Evolutionary conservation across 2,797 vertebrate genomes (phyloP).

Genomic region (Cheirogaleus major): DNA sequence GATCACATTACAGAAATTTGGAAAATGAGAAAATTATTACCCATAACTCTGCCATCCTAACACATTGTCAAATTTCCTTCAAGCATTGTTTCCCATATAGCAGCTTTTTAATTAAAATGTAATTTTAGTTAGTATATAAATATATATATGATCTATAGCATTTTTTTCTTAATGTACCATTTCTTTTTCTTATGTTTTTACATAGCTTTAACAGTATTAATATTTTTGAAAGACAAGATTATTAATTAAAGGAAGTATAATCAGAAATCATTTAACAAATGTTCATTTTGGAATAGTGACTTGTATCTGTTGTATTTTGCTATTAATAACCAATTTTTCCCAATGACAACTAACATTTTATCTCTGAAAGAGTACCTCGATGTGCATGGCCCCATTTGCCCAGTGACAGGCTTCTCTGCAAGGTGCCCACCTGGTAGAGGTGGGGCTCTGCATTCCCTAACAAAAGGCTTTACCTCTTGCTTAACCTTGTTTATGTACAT

Average conservation of each 20-base stretch:
- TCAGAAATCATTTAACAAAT: constrained; percentile 30
- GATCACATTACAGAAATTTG: not conserved
- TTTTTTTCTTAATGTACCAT: not conserved
- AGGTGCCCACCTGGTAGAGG: not conserved
- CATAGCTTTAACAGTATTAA: not conserved
- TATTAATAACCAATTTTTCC: not conserved
- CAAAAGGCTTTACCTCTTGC: not conserved
- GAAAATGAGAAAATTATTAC: not conserved
- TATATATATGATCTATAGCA: not conserved
- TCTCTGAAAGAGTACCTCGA: not conserved
- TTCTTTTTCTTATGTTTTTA: not conserved
- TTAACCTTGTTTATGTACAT: not conserved
- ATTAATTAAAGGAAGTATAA: constrained; percentile 10
- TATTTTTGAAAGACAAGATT: constrained; percentile 25
- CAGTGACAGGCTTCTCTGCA: not conserved
- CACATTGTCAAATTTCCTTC: not conserved
- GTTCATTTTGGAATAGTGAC: not conserved
- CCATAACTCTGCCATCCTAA: not conserved
- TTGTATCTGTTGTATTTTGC: not conserved
- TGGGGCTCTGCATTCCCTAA: not conserved
- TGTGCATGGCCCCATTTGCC: not conserved
- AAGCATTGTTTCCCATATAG: not conserved
- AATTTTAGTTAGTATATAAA: not conserved
- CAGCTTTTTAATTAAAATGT: constrained; percentile 11
- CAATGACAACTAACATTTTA: not conserved